phyloP scores from a whole-genome alignment of 2,797 vertebrate genomes.

The Pteropus rufus region DNA sequence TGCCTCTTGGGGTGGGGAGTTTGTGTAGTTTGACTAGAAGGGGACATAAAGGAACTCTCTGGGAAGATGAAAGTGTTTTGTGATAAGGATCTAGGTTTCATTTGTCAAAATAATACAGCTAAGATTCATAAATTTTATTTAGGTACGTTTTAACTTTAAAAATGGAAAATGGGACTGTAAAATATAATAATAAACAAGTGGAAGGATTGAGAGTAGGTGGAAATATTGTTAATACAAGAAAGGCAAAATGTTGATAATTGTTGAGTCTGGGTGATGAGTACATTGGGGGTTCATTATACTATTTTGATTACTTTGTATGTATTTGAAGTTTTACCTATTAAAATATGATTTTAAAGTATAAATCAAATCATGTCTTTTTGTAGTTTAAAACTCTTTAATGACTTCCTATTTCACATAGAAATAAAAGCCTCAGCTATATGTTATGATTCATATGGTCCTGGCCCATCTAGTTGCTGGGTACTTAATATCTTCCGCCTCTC shows the following conservation, averaged over 20 bases:
- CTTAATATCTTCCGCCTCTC: not conserved
- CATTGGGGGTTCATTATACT: not conserved
- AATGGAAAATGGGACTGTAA: not conserved
- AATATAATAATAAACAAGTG: not conserved
- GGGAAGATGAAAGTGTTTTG: not conserved
- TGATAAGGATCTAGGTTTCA: not conserved
- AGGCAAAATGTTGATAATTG: not conserved
- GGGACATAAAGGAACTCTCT: not conserved
- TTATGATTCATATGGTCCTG: not conserved
- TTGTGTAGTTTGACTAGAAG: not conserved
- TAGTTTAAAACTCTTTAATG: not conserved
- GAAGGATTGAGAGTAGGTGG: not conserved
- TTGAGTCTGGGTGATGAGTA: not conserved
- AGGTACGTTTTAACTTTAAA: constrained; percentile 4
- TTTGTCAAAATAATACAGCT: constrained; percentile 24
- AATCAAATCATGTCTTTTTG: not conserved
- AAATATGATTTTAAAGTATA: constrained; percentile 8
- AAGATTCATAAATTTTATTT: constrained; percentile 9
- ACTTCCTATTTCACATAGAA: not conserved
- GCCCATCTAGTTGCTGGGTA: not conserved
- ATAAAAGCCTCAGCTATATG: not conserved
- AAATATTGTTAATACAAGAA: not conserved
- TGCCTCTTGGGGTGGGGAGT: not conserved
- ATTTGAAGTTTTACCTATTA: not conserved
- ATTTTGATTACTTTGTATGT: not conserved